phyloP scores from a whole-genome alignment of 2,113 vertebrate genomes.

The Calidris pugnax region DNA sequence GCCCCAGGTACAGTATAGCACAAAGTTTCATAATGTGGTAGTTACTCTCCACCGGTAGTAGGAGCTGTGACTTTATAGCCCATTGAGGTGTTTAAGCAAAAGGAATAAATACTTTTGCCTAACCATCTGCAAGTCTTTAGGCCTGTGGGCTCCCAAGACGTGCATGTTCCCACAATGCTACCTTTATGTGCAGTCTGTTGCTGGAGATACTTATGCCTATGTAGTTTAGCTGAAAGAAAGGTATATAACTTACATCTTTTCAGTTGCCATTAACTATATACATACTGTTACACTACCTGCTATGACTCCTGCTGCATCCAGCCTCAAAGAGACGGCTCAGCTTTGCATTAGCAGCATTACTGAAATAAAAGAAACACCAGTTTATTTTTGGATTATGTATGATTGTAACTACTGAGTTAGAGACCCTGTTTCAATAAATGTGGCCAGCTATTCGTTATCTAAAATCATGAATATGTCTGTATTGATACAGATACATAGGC shows the following conservation, averaged over 20 bases:
- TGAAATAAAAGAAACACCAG: neutral
- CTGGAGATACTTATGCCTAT: neutral
- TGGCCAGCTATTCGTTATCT: neutral
- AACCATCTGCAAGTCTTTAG: neutral
- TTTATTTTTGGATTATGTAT: neutral
- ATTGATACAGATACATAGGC: neutral
- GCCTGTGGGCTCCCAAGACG: neutral
- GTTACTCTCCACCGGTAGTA: neutral
- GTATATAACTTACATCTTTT: neutral
- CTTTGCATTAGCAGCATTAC: neutral
- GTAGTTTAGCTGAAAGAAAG: neutral
- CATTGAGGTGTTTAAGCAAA: neutral
- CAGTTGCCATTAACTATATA: neutral
- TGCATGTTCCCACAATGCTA: neutral
- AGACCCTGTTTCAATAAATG: neutral
- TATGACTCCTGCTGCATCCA: neutral
- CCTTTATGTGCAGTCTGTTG: neutral
- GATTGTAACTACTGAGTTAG: neutral
- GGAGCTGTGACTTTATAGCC: neutral
- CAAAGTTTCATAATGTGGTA: neutral
- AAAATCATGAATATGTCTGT: neutral
- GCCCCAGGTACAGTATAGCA: constrained; percentile 5
- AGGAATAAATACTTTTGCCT: neutral
- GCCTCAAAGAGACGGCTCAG: neutral
- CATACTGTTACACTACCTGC: neutral